A percentile compares a stretch with the other conserved stretches of the same genome.
Conservation (phyloP, 2,797 vertebrate genomes). For the Diplodus sargus region DNA sequence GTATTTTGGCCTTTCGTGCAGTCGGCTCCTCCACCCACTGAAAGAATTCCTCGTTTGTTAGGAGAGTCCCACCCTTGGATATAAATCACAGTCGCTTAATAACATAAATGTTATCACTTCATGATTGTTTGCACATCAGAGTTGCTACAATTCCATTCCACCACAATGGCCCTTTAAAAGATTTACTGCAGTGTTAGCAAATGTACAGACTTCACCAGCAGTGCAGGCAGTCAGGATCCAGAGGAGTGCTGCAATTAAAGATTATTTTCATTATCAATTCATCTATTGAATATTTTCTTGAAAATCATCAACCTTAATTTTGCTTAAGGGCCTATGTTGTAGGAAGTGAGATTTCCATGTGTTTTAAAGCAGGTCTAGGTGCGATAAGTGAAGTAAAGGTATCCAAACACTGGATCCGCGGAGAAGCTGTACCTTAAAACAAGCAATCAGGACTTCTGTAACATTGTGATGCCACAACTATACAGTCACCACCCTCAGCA, state of each 20-base stretch:
- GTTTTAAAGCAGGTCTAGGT: no score
- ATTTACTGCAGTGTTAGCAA: constrained; percentile 31
- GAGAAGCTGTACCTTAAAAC: no score
- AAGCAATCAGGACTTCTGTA: no score
- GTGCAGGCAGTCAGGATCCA: background rate
- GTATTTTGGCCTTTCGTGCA: constrained; percentile 21
- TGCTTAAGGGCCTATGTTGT: background rate
- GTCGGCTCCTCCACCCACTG: constrained; percentile 45
- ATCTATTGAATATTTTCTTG: background rate
- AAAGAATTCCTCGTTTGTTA: constrained; percentile 53
- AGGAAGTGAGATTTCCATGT: no score
- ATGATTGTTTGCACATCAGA: constrained; percentile 14
- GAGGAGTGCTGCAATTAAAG: no score
- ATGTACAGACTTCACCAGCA: background rate
- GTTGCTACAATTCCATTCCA: background rate
- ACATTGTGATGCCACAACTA: no score
- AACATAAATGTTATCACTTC: constrained; percentile 43
- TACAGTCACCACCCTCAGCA: no score
- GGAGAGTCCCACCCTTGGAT: constrained; percentile 45
- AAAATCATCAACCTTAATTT: no score
- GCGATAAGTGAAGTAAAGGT: no score
- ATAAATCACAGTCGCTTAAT: constrained; percentile 42
- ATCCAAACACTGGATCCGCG: no score
- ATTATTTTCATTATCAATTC: background rate
- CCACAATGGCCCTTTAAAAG: background rate